Evolutionary conservation across 2,797 vertebrate genomes (phyloP).

Genomic region (Halcyon badia): DNA sequence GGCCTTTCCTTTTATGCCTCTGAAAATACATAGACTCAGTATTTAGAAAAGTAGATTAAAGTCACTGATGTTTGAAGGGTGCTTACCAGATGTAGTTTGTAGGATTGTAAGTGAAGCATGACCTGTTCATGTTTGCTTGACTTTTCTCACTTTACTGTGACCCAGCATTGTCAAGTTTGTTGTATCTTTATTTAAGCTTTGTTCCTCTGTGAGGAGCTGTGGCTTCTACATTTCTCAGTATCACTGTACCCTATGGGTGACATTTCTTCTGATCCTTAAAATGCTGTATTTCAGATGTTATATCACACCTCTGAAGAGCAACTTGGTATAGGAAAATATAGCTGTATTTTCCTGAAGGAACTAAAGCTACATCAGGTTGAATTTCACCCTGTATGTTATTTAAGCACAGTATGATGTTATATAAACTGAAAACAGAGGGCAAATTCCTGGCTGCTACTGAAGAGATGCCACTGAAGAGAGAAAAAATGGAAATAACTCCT

Average conservation of each 20-base stretch:
- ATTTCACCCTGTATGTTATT: constrained; percentile 52
- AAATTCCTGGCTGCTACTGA: constrained; percentile 31
- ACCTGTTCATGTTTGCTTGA: not conserved
- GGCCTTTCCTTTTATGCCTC: not conserved
- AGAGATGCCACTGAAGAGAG: not conserved
- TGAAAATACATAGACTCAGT: not conserved
- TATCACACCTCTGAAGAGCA: constrained; percentile 10
- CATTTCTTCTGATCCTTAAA: constrained; percentile 70
- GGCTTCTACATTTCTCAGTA: constrained; percentile 60
- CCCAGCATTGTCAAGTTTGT: not conserved
- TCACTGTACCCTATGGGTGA: constrained; percentile 44
- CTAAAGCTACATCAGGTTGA: not conserved
- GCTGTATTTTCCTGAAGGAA: constrained; percentile 11
- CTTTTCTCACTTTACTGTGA: not conserved
- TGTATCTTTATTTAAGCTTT: constrained; percentile 48
- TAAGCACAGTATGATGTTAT: constrained; percentile 42
- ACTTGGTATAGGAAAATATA: constrained; percentile 28
- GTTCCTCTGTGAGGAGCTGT: constrained; percentile 58
- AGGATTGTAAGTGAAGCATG: not conserved
- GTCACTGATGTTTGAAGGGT: not conserved
- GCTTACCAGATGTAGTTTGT: not conserved
- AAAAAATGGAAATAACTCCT: not conserved
- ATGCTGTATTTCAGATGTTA: constrained; percentile 36
- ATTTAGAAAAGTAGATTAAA: not conserved
- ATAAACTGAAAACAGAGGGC: constrained; percentile 47